Base-by-base conservation (phyloP, 2,797 vertebrate genomes). In the Sebastiscus albofasciatus region DNA sequence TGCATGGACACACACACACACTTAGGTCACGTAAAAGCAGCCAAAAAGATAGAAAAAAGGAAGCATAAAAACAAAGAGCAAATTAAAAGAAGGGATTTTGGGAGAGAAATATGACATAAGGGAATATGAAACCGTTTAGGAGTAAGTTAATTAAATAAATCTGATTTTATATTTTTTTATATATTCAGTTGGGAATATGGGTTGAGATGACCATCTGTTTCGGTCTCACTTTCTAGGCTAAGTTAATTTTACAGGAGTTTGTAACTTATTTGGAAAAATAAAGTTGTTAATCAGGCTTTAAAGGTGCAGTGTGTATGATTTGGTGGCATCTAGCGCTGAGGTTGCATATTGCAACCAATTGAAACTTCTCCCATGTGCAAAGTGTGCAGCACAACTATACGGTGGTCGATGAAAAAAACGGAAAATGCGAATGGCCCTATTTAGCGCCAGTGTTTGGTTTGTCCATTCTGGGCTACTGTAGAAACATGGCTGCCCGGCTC, bases 181-280 rank as follows among this genome's bases (percentile, higher is more conserved):
- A 33, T 59, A 72, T 68, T 66, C 33, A n/a, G 65, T 12, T 12
- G 24, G 27, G 11, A 68, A 39, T 13, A 27, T 68, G 58, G 71
- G 71, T 60, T 39, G 71, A 70, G 75, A 81, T 5, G 39, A 13
- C 22, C 78, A 78, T 39, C 74, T 80, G 80, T 72, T 78, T 16
- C 9, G 22, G 5, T 62, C 74, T 76, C 29, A 55, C 46, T 24
- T 67, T 18, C 39, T 78, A 16, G 29, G 8, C 31, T 26, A 27
- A 56, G 20, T 66, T 8, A 2, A 77, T 77, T 60, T 64, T 52
- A 42, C 12, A 64, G n/a, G 16, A 49, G 18, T 69, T 75, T 66
- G 34, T 60, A 36, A 62, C 27, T 56, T 16, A n/a, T 26, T 54
- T 42, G 14, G 4, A 61, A 13, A n/a, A 49, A 69, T 8, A 4